Percentiles rank a stretch among this genome's conserved stretches.
phyloP scores from a whole-genome alignment of 2,888 invertebrate species.

The Charanyca ferruginea region DNA sequence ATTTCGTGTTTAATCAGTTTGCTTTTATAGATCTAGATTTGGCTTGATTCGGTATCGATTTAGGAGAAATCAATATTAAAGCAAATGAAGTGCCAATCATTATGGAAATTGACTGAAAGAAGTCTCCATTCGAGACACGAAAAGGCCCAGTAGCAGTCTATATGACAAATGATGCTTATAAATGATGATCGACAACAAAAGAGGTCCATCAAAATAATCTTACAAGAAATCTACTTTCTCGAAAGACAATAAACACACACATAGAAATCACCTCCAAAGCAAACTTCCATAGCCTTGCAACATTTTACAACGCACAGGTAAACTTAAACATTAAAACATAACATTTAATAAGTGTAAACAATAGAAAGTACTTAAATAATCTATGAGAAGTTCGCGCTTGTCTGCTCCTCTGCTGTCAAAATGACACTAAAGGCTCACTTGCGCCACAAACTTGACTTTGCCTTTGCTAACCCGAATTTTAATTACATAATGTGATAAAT shows the following conservation, averaged over 20 bases:
- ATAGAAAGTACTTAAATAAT: constrained; percentile 75
- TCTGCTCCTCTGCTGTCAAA: constrained; percentile 40
- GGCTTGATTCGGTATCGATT: too few species aligned
- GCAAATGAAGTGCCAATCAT: too few species aligned
- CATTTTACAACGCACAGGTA: constrained; percentile 34
- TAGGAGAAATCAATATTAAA: too few species aligned
- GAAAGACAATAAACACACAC: constrained; percentile 16
- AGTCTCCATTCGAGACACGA: too few species aligned
- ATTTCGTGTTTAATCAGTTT: too few species aligned
- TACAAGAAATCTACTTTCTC: constrained; percentile 28
- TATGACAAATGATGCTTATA: too few species aligned
- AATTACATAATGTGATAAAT: too few species aligned
- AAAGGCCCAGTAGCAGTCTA: not conserved
- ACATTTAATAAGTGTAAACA: constrained; percentile 65
- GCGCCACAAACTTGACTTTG: not conserved
- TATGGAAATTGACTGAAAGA: too few species aligned
- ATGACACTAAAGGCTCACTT: constrained; percentile 29
- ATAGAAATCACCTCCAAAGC: constrained; percentile 21
- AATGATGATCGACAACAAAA: not conserved
- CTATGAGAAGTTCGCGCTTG: constrained; percentile 58
- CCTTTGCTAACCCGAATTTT: not conserved
- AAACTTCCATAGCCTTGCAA: constrained; percentile 42
- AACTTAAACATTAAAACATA: constrained; percentile 43
- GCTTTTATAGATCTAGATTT: too few species aligned
- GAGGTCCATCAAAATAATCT: not conserved